Evolutionary conservation across 2,888 invertebrate genomes (phyloP), one percentile per base, ranked within the genome.

Genomic region (Pandemis cinnamomeana): DNA sequence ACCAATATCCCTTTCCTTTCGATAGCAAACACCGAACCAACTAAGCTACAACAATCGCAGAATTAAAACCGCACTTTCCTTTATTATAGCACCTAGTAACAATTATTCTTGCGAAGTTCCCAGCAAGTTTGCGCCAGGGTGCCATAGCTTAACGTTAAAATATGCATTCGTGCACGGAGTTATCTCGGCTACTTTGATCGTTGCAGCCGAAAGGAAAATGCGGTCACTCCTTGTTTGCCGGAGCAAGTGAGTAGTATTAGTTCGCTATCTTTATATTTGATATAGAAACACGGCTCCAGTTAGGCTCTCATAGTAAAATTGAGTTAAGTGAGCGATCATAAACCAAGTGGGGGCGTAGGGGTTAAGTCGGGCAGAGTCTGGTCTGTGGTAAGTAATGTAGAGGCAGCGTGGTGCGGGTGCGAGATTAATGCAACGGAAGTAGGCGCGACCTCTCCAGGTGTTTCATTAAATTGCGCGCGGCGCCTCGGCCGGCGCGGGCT

Each of bases 401-500:
- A 69, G 72, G 55, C 68, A 64, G 77, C 71, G 68, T 60, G 62
- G 77, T 78, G 80, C 82, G 84, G 83, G 85, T 82, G 84, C 80
- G 87, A 89, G 91, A 92, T 92, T 91, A 93, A 93, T 92, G 92
- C 92, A 92, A 86, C 91, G 91, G 90, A 91, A 91, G 90, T 89
- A 83, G 87, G 91, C 87, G 86, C 89, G 88, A 89, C 87, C 91
- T 92, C 92, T 93, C 91, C 93, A 93, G 93, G 93, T 93, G 93
- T 94, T 93, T 92, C 92, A 93, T 93, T 93, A 94, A 91, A 93
- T 89, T 83, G 91, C 87, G 89, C 88, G 89, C 88, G 90, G 91
- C 91, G 87, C 90, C 90, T 88, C 88, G 89, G 87, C 88, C 90
- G 85, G 85, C 67, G 67, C 71, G 53, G 69, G 64, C 58, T 55